phyloP scores from a whole-genome alignment of 2,888 invertebrate species.

The Pediacus dermestoides region DNA sequence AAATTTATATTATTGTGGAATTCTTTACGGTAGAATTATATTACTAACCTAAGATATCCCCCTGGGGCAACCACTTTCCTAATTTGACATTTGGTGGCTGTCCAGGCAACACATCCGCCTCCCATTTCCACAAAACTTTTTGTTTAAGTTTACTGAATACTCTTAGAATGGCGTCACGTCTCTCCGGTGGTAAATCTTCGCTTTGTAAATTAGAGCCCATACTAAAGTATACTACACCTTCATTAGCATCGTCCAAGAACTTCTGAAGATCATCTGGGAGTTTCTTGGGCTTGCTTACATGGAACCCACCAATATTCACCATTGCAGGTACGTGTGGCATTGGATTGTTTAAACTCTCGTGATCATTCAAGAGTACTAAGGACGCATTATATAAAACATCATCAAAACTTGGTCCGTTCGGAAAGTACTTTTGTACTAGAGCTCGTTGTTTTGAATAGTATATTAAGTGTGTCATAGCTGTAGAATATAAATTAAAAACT shows the following conservation, averaged over 20 bases:
- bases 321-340: conserved; percentile 55
- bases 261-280: conserved; percentile 51
- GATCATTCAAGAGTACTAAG: conserved; percentile 41
- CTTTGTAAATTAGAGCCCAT: conserved; percentile 60
- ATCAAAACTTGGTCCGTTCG: conserved; percentile 28
- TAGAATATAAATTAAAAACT: neutral
- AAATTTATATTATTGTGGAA: no score
- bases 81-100: conserved; percentile 34
- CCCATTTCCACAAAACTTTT: conserved; percentile 55
- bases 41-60: no score
- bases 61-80: conserved; percentile 21
- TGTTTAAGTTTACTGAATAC: conserved; percentile 58
- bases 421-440: conserved; percentile 12
- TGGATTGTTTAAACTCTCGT: conserved; percentile 52
- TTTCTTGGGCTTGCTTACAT: conserved; percentile 37
- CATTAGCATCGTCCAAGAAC: conserved; percentile 52
- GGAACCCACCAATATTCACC: conserved; percentile 58
- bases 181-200: conserved; percentile 54
- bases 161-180: conserved; percentile 54
- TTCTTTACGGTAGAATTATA: no score
- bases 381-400: conserved; percentile 34
- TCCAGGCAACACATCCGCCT: conserved; percentile 42
- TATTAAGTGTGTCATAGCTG: neutral
- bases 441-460: neutral
- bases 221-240: conserved; percentile 58